Base-by-base conservation (phyloP, 2,797 vertebrate species). In the Periophthalmus magnuspinnatus region DNA sequence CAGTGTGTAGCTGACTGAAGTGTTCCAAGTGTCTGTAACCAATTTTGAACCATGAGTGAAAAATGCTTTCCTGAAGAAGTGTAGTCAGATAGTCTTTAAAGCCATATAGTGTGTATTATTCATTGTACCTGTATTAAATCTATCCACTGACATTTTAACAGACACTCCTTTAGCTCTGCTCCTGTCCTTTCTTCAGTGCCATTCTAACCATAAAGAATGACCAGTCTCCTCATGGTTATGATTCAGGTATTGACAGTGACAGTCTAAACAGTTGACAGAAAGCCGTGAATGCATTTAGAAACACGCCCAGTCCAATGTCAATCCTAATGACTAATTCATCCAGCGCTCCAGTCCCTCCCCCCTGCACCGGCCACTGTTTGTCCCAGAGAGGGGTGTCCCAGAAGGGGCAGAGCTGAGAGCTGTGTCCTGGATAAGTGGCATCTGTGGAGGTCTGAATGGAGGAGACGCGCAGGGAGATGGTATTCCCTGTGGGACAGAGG, bases 301-400 rank as follows among this genome's bases (percentile, higher is more conserved):
- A 78, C 75, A 84, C 84, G 79, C 79, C 86, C 80, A 71, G 71
- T 28, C 78, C 88, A 81, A 77, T 82, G 90, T 91, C 90, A 93
- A 89, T 92, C 84, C 85, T 90, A 90, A 93, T 94, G 86, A 93
- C 79, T 94, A 91, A 94, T 94, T 93, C 90, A 94, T 94, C 91
- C 93, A 90, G 77, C 85, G 83, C 74, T 60, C 79, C 47, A 2
- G 28, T 84, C 85, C 88, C 85, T 65, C 75, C 89, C 81, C 84
- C 89, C 80, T 38, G 36, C 70, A 72, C 21, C 68, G 55, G 66
- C 50, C 76, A 71, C 70, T 48, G 32, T 67, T 24, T 62, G 59
- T 82, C 78, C 85, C 84, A 82, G 81, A 61, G 58, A 69, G 10
- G n/a, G 38, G 78, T 90, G 91, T 87, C 90, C 82, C 1, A 84